Percentiles rank a stretch among this genome's conserved stretches.
Evolutionary conservation across 2,888 invertebrate species (phyloP).

Genomic region (Rotaria sp.): DNA sequence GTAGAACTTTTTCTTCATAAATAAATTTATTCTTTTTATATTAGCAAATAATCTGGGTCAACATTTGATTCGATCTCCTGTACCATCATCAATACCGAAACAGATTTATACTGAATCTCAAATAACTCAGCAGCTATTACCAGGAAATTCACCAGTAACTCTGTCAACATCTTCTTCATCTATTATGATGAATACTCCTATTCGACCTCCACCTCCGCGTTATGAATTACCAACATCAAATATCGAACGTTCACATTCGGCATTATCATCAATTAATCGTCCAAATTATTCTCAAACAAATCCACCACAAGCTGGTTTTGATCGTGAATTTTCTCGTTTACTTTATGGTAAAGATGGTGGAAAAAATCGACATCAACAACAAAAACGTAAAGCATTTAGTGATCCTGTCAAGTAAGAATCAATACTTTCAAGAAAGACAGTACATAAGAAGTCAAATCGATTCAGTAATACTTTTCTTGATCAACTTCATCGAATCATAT

Average conservation of each 20-base stretch:
- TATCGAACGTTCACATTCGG: constrained; percentile 23
- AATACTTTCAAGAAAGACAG: too few relatives aligned
- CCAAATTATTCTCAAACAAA: neutral
- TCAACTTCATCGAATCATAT: too few relatives aligned
- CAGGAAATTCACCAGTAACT: neutral
- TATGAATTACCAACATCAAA: neutral
- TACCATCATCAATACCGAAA: neutral
- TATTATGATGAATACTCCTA: neutral
- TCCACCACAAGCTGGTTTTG: neutral
- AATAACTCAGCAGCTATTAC: neutral
- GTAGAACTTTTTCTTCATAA: neutral
- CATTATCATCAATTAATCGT: constrained; percentile 1
- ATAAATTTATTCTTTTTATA: neutral
- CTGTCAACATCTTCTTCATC: neutral
- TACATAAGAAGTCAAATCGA: neutral
- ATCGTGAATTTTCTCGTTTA: constrained; percentile 22
- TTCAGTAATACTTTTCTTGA: too few relatives aligned
- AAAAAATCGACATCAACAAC: neutral
- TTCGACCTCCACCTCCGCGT: neutral
- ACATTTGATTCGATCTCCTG: neutral
- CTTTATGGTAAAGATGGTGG: constrained; percentile 1
- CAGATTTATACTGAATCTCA: neutral
- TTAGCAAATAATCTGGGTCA: neutral
- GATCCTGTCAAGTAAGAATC: constrained; percentile 8
- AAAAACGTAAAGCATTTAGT: constrained; percentile 23